Conservation (phyloP, 2,797 vertebrate species). For the Aselliscus stoliczkanus region DNA sequence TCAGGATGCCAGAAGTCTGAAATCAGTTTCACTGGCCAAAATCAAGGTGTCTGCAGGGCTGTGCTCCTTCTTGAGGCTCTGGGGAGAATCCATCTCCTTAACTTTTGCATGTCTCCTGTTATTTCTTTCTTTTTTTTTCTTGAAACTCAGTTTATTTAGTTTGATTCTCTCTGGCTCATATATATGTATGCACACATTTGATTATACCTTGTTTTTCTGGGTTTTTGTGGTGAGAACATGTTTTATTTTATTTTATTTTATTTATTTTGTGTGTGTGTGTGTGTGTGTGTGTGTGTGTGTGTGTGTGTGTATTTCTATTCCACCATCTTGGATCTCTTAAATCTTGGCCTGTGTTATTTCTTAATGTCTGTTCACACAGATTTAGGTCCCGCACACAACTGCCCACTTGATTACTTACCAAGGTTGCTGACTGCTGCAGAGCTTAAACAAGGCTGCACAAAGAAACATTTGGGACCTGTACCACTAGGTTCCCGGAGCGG, state of each 20-base stretch:
- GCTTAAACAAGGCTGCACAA: neutral
- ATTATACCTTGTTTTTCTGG: no score
- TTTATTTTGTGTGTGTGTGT: no score
- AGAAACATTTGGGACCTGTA: neutral
- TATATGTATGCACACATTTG: no score
- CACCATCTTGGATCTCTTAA: no score
- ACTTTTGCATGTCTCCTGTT: neutral
- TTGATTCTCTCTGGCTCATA: no score
- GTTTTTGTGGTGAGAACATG: no score
- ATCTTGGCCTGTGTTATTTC: neutral
- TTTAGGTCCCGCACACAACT: neutral
- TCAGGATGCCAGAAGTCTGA: neutral
- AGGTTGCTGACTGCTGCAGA: neutral
- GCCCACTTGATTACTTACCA: neutral
- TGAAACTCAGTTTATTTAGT: no score
- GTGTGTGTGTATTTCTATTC: no score
- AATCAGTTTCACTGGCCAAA: no score
- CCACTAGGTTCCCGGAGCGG: accelerated
- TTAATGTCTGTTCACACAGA: neutral
- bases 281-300: no score
- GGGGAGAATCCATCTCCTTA: accelerated
- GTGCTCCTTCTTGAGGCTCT: neutral
- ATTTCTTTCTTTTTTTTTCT: neutral
- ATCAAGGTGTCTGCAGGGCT: neutral
- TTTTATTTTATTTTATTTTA: no score